phyloP scores from a whole-genome alignment of 2,797 vertebrate species.

The Argyrosomus regius region DNA sequence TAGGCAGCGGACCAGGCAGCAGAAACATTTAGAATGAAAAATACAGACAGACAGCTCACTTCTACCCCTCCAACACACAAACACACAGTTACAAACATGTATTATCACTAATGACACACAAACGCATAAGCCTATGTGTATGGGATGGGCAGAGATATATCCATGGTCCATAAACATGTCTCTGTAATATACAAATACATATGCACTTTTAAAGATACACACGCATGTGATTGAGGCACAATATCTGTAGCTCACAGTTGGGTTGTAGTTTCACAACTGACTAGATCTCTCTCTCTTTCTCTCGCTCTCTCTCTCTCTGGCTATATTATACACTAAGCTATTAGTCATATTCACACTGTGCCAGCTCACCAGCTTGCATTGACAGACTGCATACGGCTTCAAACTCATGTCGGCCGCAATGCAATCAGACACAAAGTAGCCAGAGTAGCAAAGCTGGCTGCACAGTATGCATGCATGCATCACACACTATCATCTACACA shows the following conservation, averaged over 20 bases:
- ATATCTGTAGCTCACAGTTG: constrained; percentile 39
- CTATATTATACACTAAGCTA: constrained; percentile 62
- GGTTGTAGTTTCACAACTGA: constrained; percentile 57
- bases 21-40: constrained; percentile 65
- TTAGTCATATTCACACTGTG: constrained; percentile 73
- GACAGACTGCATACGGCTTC: constrained; percentile 65
- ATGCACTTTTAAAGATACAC: background rate
- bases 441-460: constrained; percentile 47
- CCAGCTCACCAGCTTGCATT: constrained; percentile 71
- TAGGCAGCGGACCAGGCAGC: constrained; percentile 56
- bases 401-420: constrained; percentile 53
- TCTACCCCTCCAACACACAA: constrained; percentile 18
- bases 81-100: constrained; percentile 3
- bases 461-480: constrained; percentile 33
- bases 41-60: constrained; percentile 63
- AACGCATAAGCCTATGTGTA: background rate
- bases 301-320: constrained; percentile 22
- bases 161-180: background rate
- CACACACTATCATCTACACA: background rate
- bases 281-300: constrained; percentile 21
- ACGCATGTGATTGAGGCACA: constrained; percentile 42
- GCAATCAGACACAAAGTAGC: constrained; percentile 64
- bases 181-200: constrained; percentile 21
- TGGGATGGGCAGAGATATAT: constrained; percentile 3
- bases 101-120: constrained; percentile 16